Conservation (phyloP, 2,113 vertebrate genomes). For the Benitochromis conjunctus region DNA sequence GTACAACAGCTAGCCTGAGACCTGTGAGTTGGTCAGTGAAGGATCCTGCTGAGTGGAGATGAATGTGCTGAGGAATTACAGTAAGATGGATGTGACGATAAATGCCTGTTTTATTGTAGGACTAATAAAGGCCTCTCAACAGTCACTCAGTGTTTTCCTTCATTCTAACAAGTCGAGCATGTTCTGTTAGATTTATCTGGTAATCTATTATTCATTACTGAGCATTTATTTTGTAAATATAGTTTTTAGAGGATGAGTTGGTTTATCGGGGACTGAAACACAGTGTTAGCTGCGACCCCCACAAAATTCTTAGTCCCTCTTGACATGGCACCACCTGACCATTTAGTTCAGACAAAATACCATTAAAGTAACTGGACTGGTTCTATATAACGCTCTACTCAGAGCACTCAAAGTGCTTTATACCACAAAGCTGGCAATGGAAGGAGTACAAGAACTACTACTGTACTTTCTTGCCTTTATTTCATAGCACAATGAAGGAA, state of each 20-base stretch:
- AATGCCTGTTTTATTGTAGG: slow-evolving; percentile 38
- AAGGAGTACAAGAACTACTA: not conserved
- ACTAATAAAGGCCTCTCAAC: slow-evolving; percentile 68
- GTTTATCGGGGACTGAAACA: accelerated
- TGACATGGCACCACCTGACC: not conserved
- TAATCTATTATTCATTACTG: not conserved
- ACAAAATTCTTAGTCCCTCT: accelerated
- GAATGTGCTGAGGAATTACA: not conserved
- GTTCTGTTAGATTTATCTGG: no score
- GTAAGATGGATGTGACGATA: slow-evolving; percentile 10
- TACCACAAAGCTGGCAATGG: not conserved
- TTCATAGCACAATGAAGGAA: not conserved
- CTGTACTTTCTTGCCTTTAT: not conserved
- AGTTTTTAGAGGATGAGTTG: not conserved
- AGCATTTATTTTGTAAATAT: not conserved
- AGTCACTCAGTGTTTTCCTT: not conserved
- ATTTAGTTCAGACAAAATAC: not conserved
- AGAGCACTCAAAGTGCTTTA: no score
- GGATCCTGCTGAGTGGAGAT: slow-evolving; percentile 43
- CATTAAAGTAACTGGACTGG: not conserved
- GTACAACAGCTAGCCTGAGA: slow-evolving; percentile 43
- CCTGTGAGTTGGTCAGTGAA: slow-evolving; percentile 64
- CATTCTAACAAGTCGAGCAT: not conserved
- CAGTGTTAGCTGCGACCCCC: not conserved
- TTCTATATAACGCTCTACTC: not conserved